Conservation (phyloP, 2,888 invertebrate genomes). For the Eulithis testata region DNA sequence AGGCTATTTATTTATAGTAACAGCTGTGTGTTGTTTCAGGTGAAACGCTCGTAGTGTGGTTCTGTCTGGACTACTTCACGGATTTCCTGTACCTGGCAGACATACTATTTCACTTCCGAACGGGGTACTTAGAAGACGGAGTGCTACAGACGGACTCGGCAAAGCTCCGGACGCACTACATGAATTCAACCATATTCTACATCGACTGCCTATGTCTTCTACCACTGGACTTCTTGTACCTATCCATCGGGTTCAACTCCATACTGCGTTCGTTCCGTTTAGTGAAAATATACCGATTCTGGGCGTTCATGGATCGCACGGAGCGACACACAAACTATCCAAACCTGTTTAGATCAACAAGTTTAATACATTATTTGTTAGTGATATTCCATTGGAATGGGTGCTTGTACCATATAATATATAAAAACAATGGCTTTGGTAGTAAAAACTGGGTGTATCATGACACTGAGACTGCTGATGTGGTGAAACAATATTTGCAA, state of each 20-base stretch:
- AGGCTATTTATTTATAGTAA: not conserved
- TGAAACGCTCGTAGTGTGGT: slow-evolving; percentile 96
- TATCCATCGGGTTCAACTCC: slow-evolving; percentile 98
- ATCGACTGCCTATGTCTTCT: slow-evolving; percentile 99
- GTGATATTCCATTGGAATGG: slow-evolving; percentile 99
- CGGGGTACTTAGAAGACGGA: slow-evolving; percentile 98
- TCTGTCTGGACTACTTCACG: slow-evolving; percentile 97
- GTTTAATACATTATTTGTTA: slow-evolving; percentile 97
- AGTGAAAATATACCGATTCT: slow-evolving; percentile 98
- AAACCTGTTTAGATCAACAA: slow-evolving; percentile 96
- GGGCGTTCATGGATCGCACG: slow-evolving; percentile 99
- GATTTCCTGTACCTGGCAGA: slow-evolving; percentile 98
- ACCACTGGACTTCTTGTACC: slow-evolving; percentile 98
- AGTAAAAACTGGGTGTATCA: slow-evolving; percentile 96
- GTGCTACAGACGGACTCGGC: slow-evolving; percentile 98
- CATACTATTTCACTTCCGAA: slow-evolving; percentile 98
- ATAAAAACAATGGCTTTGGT: slow-evolving; percentile 97
- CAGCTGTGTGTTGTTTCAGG: slow-evolving; percentile 80
- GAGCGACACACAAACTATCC: slow-evolving; percentile 99
- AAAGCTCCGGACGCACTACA: slow-evolving; percentile 97
- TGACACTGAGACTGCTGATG: slow-evolving; percentile 93
- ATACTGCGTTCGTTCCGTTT: slow-evolving; percentile 97
- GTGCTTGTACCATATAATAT: slow-evolving; percentile 98
- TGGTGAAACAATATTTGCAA: slow-evolving; percentile 97
- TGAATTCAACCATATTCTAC: slow-evolving; percentile 99